Conservation (phyloP, 2,888 invertebrate species). For the Melieria crassipennis region DNA sequence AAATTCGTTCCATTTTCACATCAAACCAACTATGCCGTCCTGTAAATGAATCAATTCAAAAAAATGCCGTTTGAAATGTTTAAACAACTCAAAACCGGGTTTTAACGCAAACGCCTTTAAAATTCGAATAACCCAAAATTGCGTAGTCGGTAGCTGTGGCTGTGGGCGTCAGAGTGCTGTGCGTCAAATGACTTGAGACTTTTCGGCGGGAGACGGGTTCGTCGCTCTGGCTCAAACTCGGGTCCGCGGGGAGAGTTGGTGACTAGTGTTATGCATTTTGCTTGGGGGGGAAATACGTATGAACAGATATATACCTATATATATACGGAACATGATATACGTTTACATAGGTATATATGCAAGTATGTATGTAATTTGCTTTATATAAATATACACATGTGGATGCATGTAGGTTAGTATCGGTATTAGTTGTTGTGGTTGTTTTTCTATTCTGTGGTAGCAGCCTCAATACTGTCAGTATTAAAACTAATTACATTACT, state of each 20-base stretch:
- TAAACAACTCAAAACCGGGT: conserved; percentile 52
- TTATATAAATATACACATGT: conserved; percentile 21
- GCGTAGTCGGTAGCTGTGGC: not conserved
- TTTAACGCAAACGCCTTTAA: not conserved
- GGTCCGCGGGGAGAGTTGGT: no score
- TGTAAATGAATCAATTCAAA: conserved; percentile 53
- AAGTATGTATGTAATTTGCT: conserved; percentile 27
- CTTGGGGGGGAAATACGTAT: conserved; percentile 14
- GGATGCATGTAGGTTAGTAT: conserved; percentile 17
- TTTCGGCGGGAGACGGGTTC: not conserved
- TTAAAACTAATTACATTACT: conserved; percentile 45
- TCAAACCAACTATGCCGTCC: conserved; percentile 45
- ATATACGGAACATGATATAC: conserved; percentile 37
- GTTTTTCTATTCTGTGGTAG: conserved; percentile 13
- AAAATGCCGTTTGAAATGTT: conserved; percentile 48
- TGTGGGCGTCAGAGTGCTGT: not conserved
- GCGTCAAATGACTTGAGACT: not conserved
- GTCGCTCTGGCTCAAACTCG: no score
- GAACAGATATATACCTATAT: conserved; percentile 2
- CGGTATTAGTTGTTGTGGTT: conserved; percentile 34
- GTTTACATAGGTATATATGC: conserved; percentile 33
- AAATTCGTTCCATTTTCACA: not conserved
- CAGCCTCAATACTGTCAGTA: conserved; percentile 1
- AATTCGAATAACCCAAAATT: no score
- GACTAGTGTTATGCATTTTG: no score